Evolutionary conservation across 2,113 vertebrate species (phyloP), one percentile per base, ranked within the genome.

Genomic region (Tragulus kanchil): DNA sequence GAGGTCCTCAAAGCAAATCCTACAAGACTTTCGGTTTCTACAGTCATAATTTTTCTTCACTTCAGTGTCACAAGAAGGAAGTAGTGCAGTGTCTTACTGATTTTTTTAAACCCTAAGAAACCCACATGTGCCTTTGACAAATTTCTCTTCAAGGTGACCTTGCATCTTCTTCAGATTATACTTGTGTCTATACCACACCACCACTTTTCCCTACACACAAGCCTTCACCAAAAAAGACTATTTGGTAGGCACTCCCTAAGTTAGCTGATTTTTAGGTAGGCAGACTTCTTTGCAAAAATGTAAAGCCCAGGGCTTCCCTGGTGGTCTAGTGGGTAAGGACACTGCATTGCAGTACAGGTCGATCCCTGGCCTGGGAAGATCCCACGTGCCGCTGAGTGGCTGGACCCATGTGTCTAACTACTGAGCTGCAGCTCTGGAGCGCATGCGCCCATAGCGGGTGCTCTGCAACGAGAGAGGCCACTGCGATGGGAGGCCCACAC

Each of bases 11-110:
- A 36, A 36, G 36, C 12, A 93, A 93, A 94, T 75, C 58, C 83
- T 92, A 93, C n/a, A 89, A 82, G 86, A 94, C 17, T 89, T 96
- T 96, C 69, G 52, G 61, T 95, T 96, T 92, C 87, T 86, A 77
- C 1, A 85, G 58, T 45, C n/a, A 10, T 67, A 79, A 94, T 45
- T 93, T 90, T 94, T 83, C 67, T 92, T 88, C 23, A 94, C 15
- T 25, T 92, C 77, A 92, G 52, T 71, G 77, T 26, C 62, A 78
- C 6, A 67, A 94, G 56, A 90, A 45, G 31, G 21, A 89, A 82
- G 28, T 31, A 89, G 26, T 82, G 58, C 0, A 90, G 13, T 16
- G 50, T 91, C 95, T 82, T 31, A 82, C 61, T 61, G 15, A n/a
- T 77, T 56, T 84, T 92, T 81, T 73, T 64, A 69, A 93, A 95